Evolutionary conservation across 2,888 invertebrate genomes (phyloP).

Genomic region (Himalopsyche tibetana): DNA sequence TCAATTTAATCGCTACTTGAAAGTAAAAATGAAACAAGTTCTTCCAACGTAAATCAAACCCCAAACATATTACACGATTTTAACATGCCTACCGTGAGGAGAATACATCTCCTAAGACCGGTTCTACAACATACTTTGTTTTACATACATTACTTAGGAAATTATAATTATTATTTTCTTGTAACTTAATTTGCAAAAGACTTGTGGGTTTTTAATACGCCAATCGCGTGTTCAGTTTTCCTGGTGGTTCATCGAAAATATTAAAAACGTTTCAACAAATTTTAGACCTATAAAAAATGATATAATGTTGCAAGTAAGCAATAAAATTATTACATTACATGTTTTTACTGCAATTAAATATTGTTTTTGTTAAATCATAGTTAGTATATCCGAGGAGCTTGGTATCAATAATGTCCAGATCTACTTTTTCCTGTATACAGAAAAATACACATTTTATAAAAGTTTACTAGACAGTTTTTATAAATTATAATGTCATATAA

Average conservation of each 20-base stretch:
- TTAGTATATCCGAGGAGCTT: no score
- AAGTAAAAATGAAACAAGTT: not conserved
- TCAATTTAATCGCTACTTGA: no score
- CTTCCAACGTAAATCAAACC: not conserved
- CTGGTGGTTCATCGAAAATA: not conserved
- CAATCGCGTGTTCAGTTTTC: not conserved
- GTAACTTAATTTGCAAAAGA: not conserved
- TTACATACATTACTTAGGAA: not conserved
- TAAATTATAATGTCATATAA: no score
- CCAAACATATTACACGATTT: not conserved
- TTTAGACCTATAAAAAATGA: not conserved
- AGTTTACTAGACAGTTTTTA: no score
- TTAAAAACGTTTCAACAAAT: constrained; percentile 7
- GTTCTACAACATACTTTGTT: not conserved
- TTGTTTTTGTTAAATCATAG: no score
- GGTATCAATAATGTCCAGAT: no score
- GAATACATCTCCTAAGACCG: not conserved
- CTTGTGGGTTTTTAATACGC: not conserved
- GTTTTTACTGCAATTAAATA: not conserved
- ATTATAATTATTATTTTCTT: not conserved
- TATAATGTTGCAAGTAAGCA: not conserved
- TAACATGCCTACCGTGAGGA: not conserved
- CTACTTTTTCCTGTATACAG: no score
- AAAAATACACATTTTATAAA: no score
- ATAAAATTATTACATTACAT: not conserved